Evolutionary conservation across 2,113 vertebrate genomes (phyloP).

Genomic region (Microtus richardsoni): DNA sequence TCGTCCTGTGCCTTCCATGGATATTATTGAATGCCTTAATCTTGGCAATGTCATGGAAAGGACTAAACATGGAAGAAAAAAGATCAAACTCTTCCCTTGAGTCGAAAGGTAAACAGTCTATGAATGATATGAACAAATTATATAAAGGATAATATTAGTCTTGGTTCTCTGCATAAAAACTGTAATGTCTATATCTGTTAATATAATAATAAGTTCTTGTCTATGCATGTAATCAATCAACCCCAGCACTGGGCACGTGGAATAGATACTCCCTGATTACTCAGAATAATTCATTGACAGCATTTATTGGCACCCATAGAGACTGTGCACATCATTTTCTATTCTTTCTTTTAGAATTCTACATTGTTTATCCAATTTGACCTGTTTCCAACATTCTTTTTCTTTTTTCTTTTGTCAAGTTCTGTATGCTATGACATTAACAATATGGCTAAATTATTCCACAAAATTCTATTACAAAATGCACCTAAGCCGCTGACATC

Average conservation of each 20-base stretch:
- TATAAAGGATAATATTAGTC: not conserved
- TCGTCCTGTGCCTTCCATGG: not conserved
- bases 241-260: not conserved
- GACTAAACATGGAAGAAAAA: constrained; percentile 3
- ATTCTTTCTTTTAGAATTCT: constrained; percentile 24
- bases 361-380: constrained; percentile 43
- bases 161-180: not conserved
- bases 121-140: not conserved
- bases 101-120: not conserved
- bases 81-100: not conserved
- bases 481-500: constrained; percentile 79
- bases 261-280: not conserved
- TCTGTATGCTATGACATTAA: constrained; percentile 65
- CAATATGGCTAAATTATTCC: constrained; percentile 78
- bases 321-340: not conserved
- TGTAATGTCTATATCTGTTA: not conserved
- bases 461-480: constrained; percentile 81
- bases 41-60: not conserved
- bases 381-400: constrained; percentile 60
- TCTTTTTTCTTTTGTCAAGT: not conserved
- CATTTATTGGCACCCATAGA: not conserved
- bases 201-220: not conserved
- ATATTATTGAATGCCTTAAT: not conserved
- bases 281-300: constrained; percentile 41
- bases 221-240: not conserved